phyloP scores from a whole-genome alignment of 2,888 invertebrate species.

The Zygogramma bicolorata region DNA sequence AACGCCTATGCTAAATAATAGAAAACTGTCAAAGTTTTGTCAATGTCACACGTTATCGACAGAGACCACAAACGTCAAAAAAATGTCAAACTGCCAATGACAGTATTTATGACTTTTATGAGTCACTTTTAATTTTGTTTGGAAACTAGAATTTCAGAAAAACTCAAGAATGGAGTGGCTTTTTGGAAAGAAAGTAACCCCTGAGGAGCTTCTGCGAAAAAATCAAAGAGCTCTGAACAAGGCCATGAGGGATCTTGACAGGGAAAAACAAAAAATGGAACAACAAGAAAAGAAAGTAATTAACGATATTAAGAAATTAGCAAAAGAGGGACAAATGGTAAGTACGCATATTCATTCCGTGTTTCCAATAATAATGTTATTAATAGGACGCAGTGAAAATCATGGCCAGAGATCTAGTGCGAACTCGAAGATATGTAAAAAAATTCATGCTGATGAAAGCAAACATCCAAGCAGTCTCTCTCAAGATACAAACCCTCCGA shows the following conservation, averaged over 20 bases:
- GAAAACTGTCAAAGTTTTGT: no score
- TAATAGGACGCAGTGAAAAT: slow-evolving; percentile 97
- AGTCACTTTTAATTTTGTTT: slow-evolving; percentile 7
- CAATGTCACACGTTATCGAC: neutral
- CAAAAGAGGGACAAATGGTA: slow-evolving; percentile 99
- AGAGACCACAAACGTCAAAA: neutral
- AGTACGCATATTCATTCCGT: slow-evolving; percentile 30
- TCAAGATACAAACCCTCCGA: slow-evolving; percentile 97
- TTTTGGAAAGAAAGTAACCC: slow-evolving; percentile 95
- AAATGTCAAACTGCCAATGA: neutral
- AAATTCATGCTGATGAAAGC: slow-evolving; percentile 99
- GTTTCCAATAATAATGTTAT: neutral
- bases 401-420: slow-evolving; percentile 98
- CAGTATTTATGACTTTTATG: neutral
- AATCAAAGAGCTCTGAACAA: slow-evolving; percentile 98
- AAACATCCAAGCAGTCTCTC: slow-evolving; percentile 96
- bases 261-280: slow-evolving; percentile 93
- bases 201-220: slow-evolving; percentile 97
- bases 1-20: no score
- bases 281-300: slow-evolving; percentile 99
- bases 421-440: slow-evolving; percentile 94
- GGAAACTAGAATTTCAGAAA: neutral
- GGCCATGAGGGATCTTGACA: slow-evolving; percentile 97
- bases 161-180: slow-evolving; percentile 92
- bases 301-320: slow-evolving; percentile 97